phyloP scores from a whole-genome alignment of 1,140 invertebrate genomes.

The Thrips palmi region DNA sequence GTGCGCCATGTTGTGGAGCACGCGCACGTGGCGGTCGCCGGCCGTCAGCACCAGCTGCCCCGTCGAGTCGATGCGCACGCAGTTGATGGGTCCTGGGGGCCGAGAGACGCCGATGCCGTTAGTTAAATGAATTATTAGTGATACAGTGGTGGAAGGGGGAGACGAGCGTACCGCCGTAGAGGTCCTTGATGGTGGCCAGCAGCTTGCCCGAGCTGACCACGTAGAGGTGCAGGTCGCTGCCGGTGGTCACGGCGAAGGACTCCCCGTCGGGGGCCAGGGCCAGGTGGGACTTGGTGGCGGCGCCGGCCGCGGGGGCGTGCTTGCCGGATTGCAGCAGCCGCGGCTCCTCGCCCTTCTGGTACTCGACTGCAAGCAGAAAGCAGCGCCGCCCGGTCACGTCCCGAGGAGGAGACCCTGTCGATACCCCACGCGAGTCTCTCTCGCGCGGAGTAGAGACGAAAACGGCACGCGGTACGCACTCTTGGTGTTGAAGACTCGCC shows the following conservation, averaged over 20 bases:
- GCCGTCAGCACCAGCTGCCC: slow-evolving; percentile 54
- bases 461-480: slow-evolving; percentile 29
- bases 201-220: slow-evolving; percentile 40
- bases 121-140: too few relatives aligned
- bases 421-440: not conserved
- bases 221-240: slow-evolving; percentile 45
- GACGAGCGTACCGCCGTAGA: slow-evolving; percentile 33
- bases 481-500: slow-evolving; percentile 69
- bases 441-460: not conserved
- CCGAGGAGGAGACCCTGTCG: not conserved
- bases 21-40: slow-evolving; percentile 54
- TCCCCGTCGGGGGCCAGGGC: slow-evolving; percentile 58
- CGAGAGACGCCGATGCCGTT: slow-evolving; percentile 11
- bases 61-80: slow-evolving; percentile 49
- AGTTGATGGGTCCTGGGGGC: slow-evolving; percentile 42
- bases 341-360: slow-evolving; percentile 55
- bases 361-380: slow-evolving; percentile 45
- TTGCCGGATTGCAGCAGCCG: slow-evolving; percentile 41
- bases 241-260: slow-evolving; percentile 47
- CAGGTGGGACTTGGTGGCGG: slow-evolving; percentile 28
- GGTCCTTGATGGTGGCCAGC: slow-evolving; percentile 43
- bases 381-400: too few relatives aligned
- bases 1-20: slow-evolving; percentile 64
- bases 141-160: too few relatives aligned
- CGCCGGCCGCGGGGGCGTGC: slow-evolving; percentile 28